These are phyloP conservation scores for Ochropleura leucogaster DNA, from an alignment of 2,888 invertebrate species.

Conservation along the genomic window DNA sequence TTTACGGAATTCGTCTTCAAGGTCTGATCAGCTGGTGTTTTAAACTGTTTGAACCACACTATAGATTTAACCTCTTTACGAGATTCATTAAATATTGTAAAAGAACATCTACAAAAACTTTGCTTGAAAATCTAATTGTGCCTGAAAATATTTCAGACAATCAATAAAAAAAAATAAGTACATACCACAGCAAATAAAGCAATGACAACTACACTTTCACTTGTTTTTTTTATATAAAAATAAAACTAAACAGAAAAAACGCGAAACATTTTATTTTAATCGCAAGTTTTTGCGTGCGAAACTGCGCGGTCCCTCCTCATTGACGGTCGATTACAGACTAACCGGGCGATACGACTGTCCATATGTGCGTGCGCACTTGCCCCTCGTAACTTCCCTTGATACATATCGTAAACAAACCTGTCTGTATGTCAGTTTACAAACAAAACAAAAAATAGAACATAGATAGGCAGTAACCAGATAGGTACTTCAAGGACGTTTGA, in stretches of 20 bases:
- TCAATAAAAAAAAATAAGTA: not conserved
- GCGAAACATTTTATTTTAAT: constrained; percentile 28
- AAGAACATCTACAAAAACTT: not conserved
- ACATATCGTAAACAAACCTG: constrained; percentile 38
- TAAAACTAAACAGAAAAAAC: constrained; percentile 17
- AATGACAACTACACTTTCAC: constrained; percentile 17
- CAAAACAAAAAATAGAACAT: constrained; percentile 5
- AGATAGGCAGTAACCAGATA: not conserved
- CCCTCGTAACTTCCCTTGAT: constrained; percentile 44
- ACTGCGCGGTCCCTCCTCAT: constrained; percentile 35
- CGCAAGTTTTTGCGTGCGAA: constrained; percentile 22
- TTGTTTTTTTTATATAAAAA: not conserved
- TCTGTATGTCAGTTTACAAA: constrained; percentile 26
- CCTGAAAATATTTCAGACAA: not conserved
- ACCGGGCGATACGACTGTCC: constrained; percentile 30
- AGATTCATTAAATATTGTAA: not conserved
- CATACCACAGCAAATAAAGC: constrained; percentile 29
- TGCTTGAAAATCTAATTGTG: not conserved
- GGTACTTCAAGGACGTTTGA: constrained; percentile 16
- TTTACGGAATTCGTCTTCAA: not conserved
- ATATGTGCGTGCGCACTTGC: constrained; percentile 43
- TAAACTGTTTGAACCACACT: not conserved
- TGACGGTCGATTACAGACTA: constrained; percentile 52
- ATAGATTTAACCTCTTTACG: not conserved
- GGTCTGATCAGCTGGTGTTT: too few species aligned